Base-by-base conservation (phyloP, 2,113 vertebrate genomes). In the Castor canadensis region DNA sequence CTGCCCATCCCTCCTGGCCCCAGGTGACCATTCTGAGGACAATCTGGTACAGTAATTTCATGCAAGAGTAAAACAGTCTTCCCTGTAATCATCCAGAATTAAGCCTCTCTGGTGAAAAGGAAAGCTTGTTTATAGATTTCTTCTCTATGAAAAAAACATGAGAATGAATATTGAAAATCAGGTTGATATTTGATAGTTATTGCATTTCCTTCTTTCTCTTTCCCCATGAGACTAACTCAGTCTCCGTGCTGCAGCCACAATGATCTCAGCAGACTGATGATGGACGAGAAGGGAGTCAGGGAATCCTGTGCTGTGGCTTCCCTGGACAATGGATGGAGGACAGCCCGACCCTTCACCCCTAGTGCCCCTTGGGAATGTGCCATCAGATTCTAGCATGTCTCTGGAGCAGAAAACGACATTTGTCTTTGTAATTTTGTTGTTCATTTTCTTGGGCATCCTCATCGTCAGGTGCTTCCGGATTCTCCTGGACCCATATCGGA, bases 371-470 rank as follows among this genome's bases (percentile, higher is more conserved):
- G 97, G 97, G 47, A 98, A 98, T 32, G 45, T 95, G 7, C 95
- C 94, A 20, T 96, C 91, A 69, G 97, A 98, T 92, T 93, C 98
- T 95, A 97, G 95, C 95, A 98, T 99, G 97, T 99, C 98, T 24
- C 96, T 99, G 96, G 99, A 99, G 97, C 98, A 99, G 97, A 99
- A 99, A 98, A 99, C 99, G 77, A 98, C 97, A 0, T 99, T 99
- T 95, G 98, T 98, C 88, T 98, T 99, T 97, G 99, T 99, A 93
- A 97, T 99, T 97, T 98, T 99, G 93, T 98, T 99, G 92, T 98
- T 99, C 88, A 98, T 99, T 92, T 99, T 99, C 96, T 98, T 99
- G 87, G 98, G 98, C 95, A 98, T 99, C 96, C 99, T 99, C 82
- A 98, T 99, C 1, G 98, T 99, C 92, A 97, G 97, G 64, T 99